These are phyloP conservation scores for Drosophila monieri DNA, from an alignment of 2,888 invertebrate species.

Conservation along the genomic window DNA sequence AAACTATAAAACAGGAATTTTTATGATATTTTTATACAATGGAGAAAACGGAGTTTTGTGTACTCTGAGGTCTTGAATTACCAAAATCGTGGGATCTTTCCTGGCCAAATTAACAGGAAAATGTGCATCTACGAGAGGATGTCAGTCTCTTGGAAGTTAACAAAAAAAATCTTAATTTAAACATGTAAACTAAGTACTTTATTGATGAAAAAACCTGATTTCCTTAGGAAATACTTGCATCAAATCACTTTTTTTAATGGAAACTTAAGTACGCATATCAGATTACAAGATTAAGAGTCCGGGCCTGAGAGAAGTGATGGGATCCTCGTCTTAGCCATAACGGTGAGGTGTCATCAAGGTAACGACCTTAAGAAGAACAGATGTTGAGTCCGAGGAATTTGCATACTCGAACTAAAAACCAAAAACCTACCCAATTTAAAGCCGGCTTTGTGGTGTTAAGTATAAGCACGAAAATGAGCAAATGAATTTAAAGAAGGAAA, in stretches of 20 bases:
- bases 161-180: conserved; percentile 8
- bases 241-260: conserved; percentile 37
- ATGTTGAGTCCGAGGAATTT: conserved; percentile 30
- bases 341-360: conserved; percentile 34
- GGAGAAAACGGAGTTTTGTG: background rate
- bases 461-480: conserved; percentile 43
- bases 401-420: conserved; percentile 30
- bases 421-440: conserved; percentile 27
- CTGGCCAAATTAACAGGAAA: conserved; percentile 3
- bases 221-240: conserved; percentile 31
- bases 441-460: conserved; percentile 27
- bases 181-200: conserved; percentile 15
- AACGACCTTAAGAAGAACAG: conserved; percentile 39
- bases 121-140: conserved; percentile 14
- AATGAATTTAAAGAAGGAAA: background rate
- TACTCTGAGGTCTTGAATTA: conserved; percentile 5
- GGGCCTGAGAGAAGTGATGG: conserved; percentile 24
- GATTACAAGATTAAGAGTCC: conserved; percentile 25
- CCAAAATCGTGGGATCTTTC: conserved; percentile 18
- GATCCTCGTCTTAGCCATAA: conserved; percentile 25
- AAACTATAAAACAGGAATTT: conserved; percentile 4
- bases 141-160: conserved; percentile 8
- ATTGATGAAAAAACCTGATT: conserved; percentile 23
- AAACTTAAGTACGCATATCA: conserved; percentile 40
- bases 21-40: background rate